phyloP scores from a whole-genome alignment of 2,888 invertebrate genomes.

The Stenchaetothrips biformis region DNA sequence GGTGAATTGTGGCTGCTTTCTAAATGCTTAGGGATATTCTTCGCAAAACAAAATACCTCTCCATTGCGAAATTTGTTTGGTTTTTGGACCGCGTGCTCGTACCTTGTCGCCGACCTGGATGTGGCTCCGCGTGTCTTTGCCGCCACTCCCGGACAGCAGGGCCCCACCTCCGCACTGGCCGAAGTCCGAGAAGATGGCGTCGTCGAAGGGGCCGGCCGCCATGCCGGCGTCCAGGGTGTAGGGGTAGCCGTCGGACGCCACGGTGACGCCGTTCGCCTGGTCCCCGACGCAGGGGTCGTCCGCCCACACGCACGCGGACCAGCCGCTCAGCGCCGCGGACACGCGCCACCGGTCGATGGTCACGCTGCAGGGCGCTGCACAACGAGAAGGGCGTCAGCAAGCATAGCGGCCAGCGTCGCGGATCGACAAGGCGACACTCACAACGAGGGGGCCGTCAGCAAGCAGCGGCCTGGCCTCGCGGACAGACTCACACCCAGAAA shows the following conservation, averaged over 20 bases:
- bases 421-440: no score
- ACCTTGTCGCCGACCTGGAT: slow-evolving; percentile 39
- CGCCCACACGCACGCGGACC: slow-evolving; percentile 19
- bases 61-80: no score
- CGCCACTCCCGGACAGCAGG: slow-evolving; percentile 35
- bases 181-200: slow-evolving; percentile 75
- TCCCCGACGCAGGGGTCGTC: slow-evolving; percentile 10
- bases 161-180: slow-evolving; percentile 50
- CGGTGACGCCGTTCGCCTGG: not conserved
- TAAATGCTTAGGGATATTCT: no score
- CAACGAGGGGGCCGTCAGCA: not conserved
- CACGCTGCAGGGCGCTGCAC: not conserved
- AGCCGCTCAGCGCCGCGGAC: slow-evolving; percentile 16
- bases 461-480: no score
- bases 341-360: slow-evolving; percentile 18
- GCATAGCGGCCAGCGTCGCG: no score
- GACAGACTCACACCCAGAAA: no score
- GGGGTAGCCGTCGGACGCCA: slow-evolving; percentile 13
- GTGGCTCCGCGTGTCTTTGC: slow-evolving; percentile 39
- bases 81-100: not conserved
- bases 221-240: slow-evolving; percentile 46
- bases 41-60: no score
- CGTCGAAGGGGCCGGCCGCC: slow-evolving; percentile 70
- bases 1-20: no score
- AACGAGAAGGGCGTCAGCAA: no score